Evolutionary conservation across 2,888 invertebrate species (phyloP).

Genomic region (Lacanobia oleracea): DNA sequence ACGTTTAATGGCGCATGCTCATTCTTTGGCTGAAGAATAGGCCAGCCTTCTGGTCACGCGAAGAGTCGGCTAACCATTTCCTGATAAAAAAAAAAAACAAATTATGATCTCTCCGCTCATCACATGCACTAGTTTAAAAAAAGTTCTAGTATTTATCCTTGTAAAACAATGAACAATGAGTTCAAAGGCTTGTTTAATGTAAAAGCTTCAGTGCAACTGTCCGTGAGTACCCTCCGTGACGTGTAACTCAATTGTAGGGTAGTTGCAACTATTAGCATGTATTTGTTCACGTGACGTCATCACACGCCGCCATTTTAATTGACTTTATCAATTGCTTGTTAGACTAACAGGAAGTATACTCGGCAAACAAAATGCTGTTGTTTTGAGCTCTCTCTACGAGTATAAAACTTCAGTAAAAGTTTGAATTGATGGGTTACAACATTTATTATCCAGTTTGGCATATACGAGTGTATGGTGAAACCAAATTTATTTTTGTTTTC

Average conservation of each 20-base stretch:
- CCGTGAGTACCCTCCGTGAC: background rate
- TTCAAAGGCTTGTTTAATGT: slow-evolving; percentile 4
- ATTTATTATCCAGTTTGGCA: background rate
- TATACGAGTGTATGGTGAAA: background rate
- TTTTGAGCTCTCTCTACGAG: background rate
- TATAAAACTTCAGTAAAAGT: background rate
- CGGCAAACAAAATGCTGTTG: slow-evolving; percentile 1
- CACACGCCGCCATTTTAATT: slow-evolving; percentile 26
- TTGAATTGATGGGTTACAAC: background rate
- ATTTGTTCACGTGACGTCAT: slow-evolving; percentile 21
- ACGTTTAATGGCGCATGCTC: too few species aligned
- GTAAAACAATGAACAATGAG: background rate
- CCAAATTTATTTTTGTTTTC: background rate
- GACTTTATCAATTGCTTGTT: slow-evolving; percentile 31
- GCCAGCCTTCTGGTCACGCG: too few species aligned
- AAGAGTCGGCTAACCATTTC: too few species aligned
- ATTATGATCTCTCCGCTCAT: background rate
- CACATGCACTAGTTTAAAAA: background rate
- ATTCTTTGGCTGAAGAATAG: too few species aligned
- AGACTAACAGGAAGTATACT: background rate
- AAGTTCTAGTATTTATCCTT: background rate
- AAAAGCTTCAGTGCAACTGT: background rate
- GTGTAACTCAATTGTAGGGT: background rate
- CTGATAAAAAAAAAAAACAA: too few species aligned
- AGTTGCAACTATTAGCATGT: background rate